Base-by-base conservation (phyloP, 2,113 vertebrate genomes). In the Theristicus caerulescens region DNA sequence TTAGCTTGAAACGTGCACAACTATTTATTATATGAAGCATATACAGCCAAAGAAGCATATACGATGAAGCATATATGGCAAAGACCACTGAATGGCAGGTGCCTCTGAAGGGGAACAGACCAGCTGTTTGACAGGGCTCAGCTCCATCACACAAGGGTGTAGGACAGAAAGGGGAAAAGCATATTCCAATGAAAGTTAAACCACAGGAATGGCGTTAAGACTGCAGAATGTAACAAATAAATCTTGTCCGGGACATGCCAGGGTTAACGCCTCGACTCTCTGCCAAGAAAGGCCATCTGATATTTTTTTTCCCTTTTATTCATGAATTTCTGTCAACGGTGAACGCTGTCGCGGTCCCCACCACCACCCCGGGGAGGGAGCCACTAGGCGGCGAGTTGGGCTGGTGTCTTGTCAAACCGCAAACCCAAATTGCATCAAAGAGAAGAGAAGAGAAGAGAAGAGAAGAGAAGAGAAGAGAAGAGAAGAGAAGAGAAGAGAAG, bases 331-430 rank as follows among this genome's bases (percentile, higher is more conserved):
- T 86, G 40, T 36, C 18, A 31, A 38, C 2, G 6, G 44, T 44
- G 16, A 79, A 64, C 1, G 13, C 31, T 64, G 38, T 3, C 4
- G 2, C 1, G 4, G 12, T 3, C 24, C 8, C 5, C 0, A 42
- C 40, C 40, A 42, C 18, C 24, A 32, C 49, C 54, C 11, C 4
- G 2, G 82, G 82, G 74, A 95, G 8, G 21, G 36, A 84, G 74
- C 94, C 97, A 12, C 96, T 95, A 97, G 97, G 94, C 85, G 80
- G 83, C 92, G 79, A 96, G 96, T 82, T 62, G 86, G 21, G 27
- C 95, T 92, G 95, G 94, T 94, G 38, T 90, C 92, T 93, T 36
- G 47, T 82, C 84, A 93, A 83, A 84, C 62, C 1, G 0, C 74
- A 84, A 93, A 92, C 80, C 59, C 80, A 77, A 98, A 96, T 72